phyloP scores from a whole-genome alignment of 2,888 invertebrate genomes.

The Cheilosia urbana region DNA sequence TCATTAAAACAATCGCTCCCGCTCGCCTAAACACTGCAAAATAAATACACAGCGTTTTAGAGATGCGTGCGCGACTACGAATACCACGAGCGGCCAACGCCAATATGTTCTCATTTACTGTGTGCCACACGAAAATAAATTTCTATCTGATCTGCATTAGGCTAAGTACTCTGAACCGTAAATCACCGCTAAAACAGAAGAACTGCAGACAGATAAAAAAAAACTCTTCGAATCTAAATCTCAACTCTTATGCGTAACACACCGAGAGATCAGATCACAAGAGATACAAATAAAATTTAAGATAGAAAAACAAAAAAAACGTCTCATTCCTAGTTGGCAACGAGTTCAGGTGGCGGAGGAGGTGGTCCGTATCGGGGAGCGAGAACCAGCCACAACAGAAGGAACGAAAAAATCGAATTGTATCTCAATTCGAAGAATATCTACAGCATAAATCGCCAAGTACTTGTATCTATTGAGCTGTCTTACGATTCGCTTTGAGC shows the following conservation, averaged over 20 bases:
- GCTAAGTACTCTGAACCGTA: conserved; percentile 50
- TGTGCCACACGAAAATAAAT: conserved; percentile 71
- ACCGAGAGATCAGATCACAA: conserved; percentile 37
- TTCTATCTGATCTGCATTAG: conserved; percentile 70
- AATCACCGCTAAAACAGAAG: conserved; percentile 53
- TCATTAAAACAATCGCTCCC: conserved; percentile 42
- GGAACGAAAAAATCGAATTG: background rate
- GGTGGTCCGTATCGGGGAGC: conserved; percentile 24
- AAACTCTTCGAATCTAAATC: conserved; percentile 17
- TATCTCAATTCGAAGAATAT: conserved; percentile 16
- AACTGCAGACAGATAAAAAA: conserved; percentile 24
- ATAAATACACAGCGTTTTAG: conserved; percentile 33
- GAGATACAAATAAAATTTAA: conserved; percentile 19
- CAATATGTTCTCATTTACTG: conserved; percentile 60
- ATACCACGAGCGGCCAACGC: conserved; percentile 32
- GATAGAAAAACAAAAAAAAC: background rate
- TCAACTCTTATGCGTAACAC: conserved; percentile 51
- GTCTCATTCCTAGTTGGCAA: conserved; percentile 48
- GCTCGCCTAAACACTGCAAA: conserved; percentile 48
- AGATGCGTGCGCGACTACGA: conserved; percentile 56
- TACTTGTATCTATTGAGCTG: conserved; percentile 1
- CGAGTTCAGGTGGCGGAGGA: conserved; percentile 35
- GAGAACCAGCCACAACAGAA: conserved; percentile 15
- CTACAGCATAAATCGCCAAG: conserved; percentile 35
- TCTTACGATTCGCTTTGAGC: background rate